Percentiles rank a stretch among this genome's conserved stretches.
Conservation (phyloP, 2,113 vertebrate genomes). For the Pampusana beccarii region DNA sequence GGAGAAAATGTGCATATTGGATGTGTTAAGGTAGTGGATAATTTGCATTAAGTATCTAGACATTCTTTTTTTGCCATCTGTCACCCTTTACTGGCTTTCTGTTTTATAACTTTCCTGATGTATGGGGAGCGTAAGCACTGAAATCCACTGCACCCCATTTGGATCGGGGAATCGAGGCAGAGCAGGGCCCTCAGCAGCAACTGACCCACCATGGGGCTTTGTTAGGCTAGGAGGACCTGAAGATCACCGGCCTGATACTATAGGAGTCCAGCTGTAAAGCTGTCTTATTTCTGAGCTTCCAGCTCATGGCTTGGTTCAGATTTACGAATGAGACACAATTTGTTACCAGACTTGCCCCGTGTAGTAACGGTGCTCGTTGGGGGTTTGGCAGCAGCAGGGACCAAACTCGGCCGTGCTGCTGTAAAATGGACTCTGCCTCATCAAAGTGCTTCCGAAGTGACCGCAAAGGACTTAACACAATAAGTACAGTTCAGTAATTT, state of each 20-base stretch:
- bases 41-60: slow-evolving; percentile 78
- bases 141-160: not conserved
- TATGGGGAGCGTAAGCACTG: slow-evolving; percentile 11
- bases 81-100: slow-evolving; percentile 74
- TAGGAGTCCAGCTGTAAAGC: not conserved
- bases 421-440: not conserved
- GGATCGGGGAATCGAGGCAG: not conserved
- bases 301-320: not conserved
- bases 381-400: not conserved
- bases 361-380: not conserved
- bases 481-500: not conserved
- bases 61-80: slow-evolving; percentile 73
- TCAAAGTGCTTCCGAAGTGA: not conserved
- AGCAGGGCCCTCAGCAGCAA: not conserved
- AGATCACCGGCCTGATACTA: not conserved
- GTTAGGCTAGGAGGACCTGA: not conserved
- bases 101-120: slow-evolving; percentile 68
- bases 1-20: slow-evolving; percentile 68
- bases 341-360: not conserved
- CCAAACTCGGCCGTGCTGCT: not conserved
- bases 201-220: not conserved
- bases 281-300: not conserved
- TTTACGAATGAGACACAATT: not conserved
- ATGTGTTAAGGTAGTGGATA: slow-evolving; percentile 67
- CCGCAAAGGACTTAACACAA: not conserved